These are phyloP conservation scores for Nothocercus nigrocapillus DNA, from an alignment of 2,113 vertebrate genomes.

Conservation along the genomic window DNA sequence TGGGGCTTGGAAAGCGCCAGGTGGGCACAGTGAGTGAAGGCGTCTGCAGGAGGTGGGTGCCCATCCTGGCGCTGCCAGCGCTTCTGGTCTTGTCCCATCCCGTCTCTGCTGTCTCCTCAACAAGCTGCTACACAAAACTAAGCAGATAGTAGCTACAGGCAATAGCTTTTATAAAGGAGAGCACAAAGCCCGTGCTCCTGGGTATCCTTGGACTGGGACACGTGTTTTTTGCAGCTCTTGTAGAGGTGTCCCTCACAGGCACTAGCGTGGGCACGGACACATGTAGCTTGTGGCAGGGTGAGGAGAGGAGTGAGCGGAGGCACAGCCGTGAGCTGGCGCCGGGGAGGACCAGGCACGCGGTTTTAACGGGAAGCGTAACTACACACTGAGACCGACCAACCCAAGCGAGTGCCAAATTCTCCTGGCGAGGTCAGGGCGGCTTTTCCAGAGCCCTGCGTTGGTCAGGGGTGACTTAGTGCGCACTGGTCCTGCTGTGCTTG, in stretches of 20 bases:
- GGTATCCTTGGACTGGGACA: not conserved
- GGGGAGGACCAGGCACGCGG: not conserved
- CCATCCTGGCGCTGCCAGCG: not conserved
- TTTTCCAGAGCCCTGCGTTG: accelerated
- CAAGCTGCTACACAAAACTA: too few species aligned
- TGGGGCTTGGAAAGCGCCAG: not conserved
- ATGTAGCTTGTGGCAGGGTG: accelerated
- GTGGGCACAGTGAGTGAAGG: not conserved
- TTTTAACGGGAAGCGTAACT: constrained; percentile 16
- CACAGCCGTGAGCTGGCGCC: not conserved
- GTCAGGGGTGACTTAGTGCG: not conserved
- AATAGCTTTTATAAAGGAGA: not conserved
- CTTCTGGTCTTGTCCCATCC: not conserved
- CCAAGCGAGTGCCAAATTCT: not conserved
- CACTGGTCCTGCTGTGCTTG: not conserved
- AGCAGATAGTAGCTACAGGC: too few species aligned
- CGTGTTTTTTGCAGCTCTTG: not conserved
- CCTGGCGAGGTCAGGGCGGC: not conserved
- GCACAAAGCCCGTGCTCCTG: not conserved
- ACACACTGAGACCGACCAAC: not conserved
- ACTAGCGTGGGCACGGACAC: not conserved
- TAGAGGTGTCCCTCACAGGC: not conserved
- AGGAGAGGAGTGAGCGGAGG: not conserved
- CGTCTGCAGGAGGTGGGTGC: not conserved
- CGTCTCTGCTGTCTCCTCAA: too few species aligned